Evolutionary conservation across 2,113 vertebrate genomes (phyloP).

Genomic region (Amphiprion percula): DNA sequence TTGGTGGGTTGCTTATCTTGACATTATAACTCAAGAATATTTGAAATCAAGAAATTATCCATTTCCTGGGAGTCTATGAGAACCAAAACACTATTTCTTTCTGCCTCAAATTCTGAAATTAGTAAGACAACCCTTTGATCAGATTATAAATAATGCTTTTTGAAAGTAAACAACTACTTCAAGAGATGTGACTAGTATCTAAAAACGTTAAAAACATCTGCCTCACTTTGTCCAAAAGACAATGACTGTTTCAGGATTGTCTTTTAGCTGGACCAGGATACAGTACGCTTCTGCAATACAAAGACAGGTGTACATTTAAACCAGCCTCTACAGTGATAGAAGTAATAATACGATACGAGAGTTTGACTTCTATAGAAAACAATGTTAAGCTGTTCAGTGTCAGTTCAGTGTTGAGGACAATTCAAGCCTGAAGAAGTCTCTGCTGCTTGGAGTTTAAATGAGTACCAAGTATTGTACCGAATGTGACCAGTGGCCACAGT

Average conservation of each 20-base stretch:
- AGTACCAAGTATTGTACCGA: constrained; percentile 16
- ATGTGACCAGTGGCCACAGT: too few relatives aligned
- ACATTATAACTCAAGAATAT: too few relatives aligned
- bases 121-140: too few relatives aligned
- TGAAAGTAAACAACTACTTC: constrained; percentile 35
- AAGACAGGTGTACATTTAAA: constrained; percentile 52
- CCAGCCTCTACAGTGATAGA: constrained; percentile 52
- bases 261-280: constrained; percentile 36
- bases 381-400: not conserved
- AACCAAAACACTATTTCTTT: too few relatives aligned
- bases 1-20: too few relatives aligned
- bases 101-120: too few relatives aligned
- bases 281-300: constrained; percentile 54
- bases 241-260: constrained; percentile 66
- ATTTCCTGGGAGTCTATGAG: too few relatives aligned
- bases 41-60: too few relatives aligned
- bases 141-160: not conserved
- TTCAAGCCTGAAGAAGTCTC: constrained; percentile 47
- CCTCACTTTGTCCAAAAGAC: constrained; percentile 20
- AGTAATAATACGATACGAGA: constrained; percentile 56
- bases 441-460: constrained; percentile 56
- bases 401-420: too few relatives aligned
- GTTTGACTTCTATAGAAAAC: constrained; percentile 20
- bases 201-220: constrained; percentile 22
- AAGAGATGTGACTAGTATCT: constrained; percentile 16